Evolutionary conservation across 1,140 invertebrate species (phyloP).

Genomic region (Drepana arcuata): DNA sequence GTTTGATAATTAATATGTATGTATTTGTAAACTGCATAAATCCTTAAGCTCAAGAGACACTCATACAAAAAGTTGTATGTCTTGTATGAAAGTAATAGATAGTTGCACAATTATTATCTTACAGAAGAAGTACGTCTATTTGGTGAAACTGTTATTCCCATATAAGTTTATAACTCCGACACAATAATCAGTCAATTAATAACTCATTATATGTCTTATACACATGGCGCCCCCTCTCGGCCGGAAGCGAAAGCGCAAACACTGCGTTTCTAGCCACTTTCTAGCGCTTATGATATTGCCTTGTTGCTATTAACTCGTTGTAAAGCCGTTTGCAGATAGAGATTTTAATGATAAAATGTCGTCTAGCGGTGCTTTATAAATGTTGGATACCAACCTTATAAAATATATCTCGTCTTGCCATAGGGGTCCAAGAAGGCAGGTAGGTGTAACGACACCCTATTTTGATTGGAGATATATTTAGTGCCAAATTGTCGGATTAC

Average conservation of each 20-base stretch:
- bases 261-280: slow-evolving; percentile 13
- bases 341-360: no score
- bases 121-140: not conserved
- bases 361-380: no score
- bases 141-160: not conserved
- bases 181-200: not conserved
- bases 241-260: slow-evolving; percentile 37
- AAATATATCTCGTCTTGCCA: not conserved
- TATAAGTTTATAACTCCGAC: not conserved
- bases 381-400: not conserved
- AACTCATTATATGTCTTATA: not conserved
- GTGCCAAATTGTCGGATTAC: not conserved
- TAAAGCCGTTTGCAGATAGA: no score
- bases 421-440: not conserved
- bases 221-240: slow-evolving; percentile 24
- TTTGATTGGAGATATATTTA: not conserved
- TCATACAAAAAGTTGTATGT: no score
- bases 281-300: not conserved
- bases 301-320: slow-evolving; percentile 9
- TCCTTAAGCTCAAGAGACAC: not conserved
- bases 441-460: not conserved
- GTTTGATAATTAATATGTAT: not conserved
- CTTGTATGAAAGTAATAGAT: no score
- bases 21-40: not conserved
- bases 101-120: not conserved